A percentile compares a stretch with the other conserved stretches of the same genome.
These are phyloP conservation scores for Sebastes alutus DNA, from an alignment of 2,797 vertebrate genomes.

Conservation along the genomic window DNA sequence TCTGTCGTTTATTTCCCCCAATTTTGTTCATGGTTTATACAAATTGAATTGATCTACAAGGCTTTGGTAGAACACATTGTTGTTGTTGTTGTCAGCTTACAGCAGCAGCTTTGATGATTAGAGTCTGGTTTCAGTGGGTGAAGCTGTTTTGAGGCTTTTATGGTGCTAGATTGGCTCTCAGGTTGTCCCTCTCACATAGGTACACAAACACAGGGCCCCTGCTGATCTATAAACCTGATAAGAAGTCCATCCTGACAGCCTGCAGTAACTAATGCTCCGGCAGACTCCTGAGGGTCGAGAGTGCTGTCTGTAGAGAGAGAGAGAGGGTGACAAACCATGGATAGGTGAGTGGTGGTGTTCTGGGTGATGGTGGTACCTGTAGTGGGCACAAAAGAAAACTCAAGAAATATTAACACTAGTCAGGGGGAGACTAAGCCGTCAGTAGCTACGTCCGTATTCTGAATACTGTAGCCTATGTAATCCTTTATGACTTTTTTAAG, in stretches of 20 bases:
- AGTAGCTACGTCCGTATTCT: background rate
- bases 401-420: background rate
- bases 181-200: background rate
- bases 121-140: constrained; percentile 1
- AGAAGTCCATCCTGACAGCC: constrained; percentile 34
- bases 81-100: background rate
- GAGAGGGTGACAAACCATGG: background rate
- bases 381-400: background rate
- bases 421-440: background rate
- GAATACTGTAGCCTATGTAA: background rate
- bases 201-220: constrained; percentile 4
- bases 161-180: constrained; percentile 1
- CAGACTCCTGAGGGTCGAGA: constrained; percentile 6
- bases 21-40: background rate
- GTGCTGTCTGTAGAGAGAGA: background rate
- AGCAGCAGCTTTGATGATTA: constrained; percentile 3
- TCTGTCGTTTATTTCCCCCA: background rate
- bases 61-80: background rate
- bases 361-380: background rate
- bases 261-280: constrained; percentile 46
- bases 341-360: background rate
- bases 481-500: background rate
- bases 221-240: constrained; percentile 59
- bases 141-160: constrained; percentile 5
- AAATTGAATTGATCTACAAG: background rate